Percentiles rank a stretch among this genome's conserved stretches.
These are phyloP conservation scores for Poecilia picta DNA, from an alignment of 2,797 vertebrate species.

Conservation along the genomic window DNA sequence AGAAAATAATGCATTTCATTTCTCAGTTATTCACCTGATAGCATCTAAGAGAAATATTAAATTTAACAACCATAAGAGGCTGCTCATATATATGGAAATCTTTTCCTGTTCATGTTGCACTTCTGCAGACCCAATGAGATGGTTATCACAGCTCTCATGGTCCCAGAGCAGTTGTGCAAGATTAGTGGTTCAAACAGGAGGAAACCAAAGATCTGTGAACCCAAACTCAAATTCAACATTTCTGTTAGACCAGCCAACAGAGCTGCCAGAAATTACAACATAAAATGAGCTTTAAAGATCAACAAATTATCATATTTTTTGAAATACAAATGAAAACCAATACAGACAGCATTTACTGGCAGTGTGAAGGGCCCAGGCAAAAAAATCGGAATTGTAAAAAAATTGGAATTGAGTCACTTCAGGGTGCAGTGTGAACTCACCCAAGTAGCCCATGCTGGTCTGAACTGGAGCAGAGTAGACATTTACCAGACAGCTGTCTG, in stretches of 20 bases:
- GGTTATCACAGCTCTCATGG: slow-evolving; percentile 92
- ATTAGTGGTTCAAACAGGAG: slow-evolving; percentile 91
- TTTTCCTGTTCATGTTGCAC: slow-evolving; percentile 72
- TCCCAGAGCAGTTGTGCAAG: slow-evolving; percentile 94
- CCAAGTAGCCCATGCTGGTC: no score
- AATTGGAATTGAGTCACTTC: no score
- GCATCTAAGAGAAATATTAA: background rate
- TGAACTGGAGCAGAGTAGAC: background rate
- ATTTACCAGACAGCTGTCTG: background rate
- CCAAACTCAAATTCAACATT: slow-evolving; percentile 95
- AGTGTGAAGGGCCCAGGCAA: no score
- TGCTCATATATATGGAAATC: slow-evolving; percentile 71
- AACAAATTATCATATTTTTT: background rate
- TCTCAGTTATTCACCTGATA: slow-evolving; percentile 16
- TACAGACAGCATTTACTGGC: no score
- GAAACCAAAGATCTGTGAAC: slow-evolving; percentile 95
- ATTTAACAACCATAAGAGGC: background rate
- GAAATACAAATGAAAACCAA: background rate
- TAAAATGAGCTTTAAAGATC: slow-evolving; percentile 12
- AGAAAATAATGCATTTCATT: slow-evolving; percentile 9
- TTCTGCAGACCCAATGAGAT: slow-evolving; percentile 90
- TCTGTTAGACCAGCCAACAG: slow-evolving; percentile 97
- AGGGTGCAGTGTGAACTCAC: no score
- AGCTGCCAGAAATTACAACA: slow-evolving; percentile 96
- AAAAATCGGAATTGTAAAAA: no score